Evolutionary conservation across 2,797 vertebrate genomes (phyloP), one percentile per base, ranked within the genome.

Genomic region (Channa striata): DNA sequence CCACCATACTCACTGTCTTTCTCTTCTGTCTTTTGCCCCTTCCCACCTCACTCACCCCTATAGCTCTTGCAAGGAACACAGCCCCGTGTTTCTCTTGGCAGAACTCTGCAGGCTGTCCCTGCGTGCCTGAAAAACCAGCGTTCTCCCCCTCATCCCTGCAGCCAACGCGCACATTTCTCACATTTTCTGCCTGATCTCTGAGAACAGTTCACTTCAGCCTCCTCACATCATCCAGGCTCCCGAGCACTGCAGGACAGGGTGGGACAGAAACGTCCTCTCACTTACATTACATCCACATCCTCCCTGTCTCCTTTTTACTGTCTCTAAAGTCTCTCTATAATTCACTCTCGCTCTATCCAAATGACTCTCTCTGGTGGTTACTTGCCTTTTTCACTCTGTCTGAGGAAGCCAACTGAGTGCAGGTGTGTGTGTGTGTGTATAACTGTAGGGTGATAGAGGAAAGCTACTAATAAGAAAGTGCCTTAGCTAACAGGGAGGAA

Each of bases 1-100:
- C 68, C 25, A 37, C 49, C 63, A 33, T 11, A 57, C 66, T 52
- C 68, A 71, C 72, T 72, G 54, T 63, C 56, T 50, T 57, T 70
- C 59, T 58, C 46, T 39, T 71, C 34, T 80, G 71, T 65, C 56
- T 36, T 68, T 70, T 80, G 57, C 81, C 82, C 82, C 74, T 78
- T 81, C 75, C 76, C 76, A 87, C 73, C 73, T 78, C 74, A 76
- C 64, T 81, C 87, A 84, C 77, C 90, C 86, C 83, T 80, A 87
- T 84, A 85, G 89, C 86, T 92, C 90, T 91, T 87, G 84, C 80
- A 74, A 88, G 77, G 89, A 93, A 91, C 87, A 90, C 78, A 93
- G 89, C 84, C 59, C 91, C 83, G 74, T 94, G 92, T 94, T 94
- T 90, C 92, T 94, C 78, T 94, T 94, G 94, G 94, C 93, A 94